Base-by-base conservation (phyloP, 2,113 vertebrate species). In the Myrmecobius fasciatus region DNA sequence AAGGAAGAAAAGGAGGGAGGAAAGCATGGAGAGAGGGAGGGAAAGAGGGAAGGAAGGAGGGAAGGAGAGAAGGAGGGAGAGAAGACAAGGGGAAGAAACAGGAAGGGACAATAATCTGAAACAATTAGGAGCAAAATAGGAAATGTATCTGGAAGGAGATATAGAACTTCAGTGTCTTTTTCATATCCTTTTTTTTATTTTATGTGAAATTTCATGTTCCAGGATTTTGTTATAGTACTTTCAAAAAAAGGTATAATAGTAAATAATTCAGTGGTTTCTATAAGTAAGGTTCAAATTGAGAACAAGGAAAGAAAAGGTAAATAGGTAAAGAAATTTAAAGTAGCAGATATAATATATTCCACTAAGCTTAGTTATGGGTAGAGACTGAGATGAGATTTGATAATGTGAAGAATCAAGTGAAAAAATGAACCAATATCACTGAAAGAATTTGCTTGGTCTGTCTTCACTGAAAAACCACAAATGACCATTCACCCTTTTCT, bases 401-500 rank as follows among this genome's bases (percentile, higher is more conserved):
- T 95, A 89, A 96, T 95, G 95, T 43, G 90, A 8, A 8, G 49
- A 49, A 49, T n/a, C n/a, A n/a, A n/a, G 92, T 88, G 88, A 89
- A 95, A 95, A 95, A 36, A 46, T 0, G 94, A 88, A 95, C 91
- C 54, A 92, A 93, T 91, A 75, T 49, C 92, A 97, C 67, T 56
- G 93, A 91, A 95, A 36, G 48, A 52, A 90, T 95, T 96, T 97
- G 93, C 90, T 56, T 94, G 91, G 90, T 97, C 96, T 95, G 20
- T 67, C 56, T 43, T 97, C 96, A 96, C 47, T 96, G 96, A 97
- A 97, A 97, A 96, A 89, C 49, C 52, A 91, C 89, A 95, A 89
- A 51, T 94, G 60, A 3, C 31, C 31, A 67, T 67, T 3, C 31
- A 67, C 4, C 60, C 31, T 67, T 67, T 67, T 67, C 60, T 67